Conservation (phyloP, 2,888 invertebrate species). For the Xylophagus ater region DNA sequence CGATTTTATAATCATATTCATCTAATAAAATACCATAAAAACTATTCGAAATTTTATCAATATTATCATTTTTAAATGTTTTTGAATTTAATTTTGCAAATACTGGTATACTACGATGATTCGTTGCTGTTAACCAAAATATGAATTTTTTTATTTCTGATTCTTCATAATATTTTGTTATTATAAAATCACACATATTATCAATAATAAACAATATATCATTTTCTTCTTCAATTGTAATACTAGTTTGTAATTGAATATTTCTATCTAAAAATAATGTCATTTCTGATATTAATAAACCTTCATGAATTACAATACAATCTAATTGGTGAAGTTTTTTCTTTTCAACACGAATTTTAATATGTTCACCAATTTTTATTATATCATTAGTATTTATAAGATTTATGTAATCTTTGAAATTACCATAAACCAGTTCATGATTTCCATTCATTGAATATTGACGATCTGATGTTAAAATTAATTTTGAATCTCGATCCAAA, state of each 20-base stretch:
- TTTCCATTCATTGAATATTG: slow-evolving; percentile 5
- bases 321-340: not conserved
- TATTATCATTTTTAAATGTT: no score
- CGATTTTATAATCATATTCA: not conserved
- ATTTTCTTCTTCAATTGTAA: slow-evolving; percentile 9
- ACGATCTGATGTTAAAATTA: slow-evolving; percentile 11
- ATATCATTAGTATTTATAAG: not conserved
- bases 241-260: not conserved
- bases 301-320: slow-evolving; percentile 8
- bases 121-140: no score
- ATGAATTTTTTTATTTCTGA: no score
- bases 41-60: no score
- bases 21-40: not conserved
- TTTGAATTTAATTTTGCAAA: no score
- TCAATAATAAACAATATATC: slow-evolving; percentile 11
- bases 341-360: slow-evolving; percentile 4
- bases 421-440: slow-evolving; percentile 9
- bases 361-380: slow-evolving; percentile 8
- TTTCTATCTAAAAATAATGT: not conserved
- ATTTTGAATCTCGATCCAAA: slow-evolving; percentile 10
- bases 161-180: not conserved
- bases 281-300: slow-evolving; percentile 6
- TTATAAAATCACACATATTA: slow-evolving; percentile 8
- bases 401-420: slow-evolving; percentile 5
- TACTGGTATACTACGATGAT: no score